Evolutionary conservation across 1,140 invertebrate species (phyloP).

Genomic region (Calliphora vicina): DNA sequence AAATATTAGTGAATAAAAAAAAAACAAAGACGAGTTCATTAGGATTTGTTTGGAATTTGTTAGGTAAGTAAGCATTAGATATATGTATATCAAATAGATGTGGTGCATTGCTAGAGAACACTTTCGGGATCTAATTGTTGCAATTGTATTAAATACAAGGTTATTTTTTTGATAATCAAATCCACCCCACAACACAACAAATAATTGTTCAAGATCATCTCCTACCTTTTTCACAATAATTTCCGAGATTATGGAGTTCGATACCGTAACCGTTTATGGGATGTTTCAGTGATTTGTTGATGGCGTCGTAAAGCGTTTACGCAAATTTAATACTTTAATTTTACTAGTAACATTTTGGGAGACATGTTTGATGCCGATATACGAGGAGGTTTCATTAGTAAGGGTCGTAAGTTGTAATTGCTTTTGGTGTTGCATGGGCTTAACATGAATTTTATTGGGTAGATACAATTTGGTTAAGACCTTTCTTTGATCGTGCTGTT

Average conservation of each 20-base stretch:
- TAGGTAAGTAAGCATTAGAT: too few species aligned
- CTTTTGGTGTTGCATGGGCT: background rate
- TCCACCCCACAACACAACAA: background rate
- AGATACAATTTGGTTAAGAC: background rate
- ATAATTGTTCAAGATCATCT: background rate
- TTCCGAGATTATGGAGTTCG: too few species aligned
- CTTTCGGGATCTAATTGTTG: too few species aligned
- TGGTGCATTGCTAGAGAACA: too few species aligned
- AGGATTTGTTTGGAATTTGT: too few species aligned
- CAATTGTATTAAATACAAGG: too few species aligned
- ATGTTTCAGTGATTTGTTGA: background rate
- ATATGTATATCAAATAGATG: too few species aligned
- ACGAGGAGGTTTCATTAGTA: background rate
- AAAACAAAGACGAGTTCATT: too few species aligned
- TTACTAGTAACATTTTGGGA: background rate
- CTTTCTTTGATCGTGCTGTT: background rate
- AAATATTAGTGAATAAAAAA: too few species aligned
- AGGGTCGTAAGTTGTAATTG: background rate
- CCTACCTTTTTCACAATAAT: too few species aligned
- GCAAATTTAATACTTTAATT: background rate
- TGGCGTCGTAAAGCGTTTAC: background rate
- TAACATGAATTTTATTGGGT: background rate
- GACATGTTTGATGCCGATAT: background rate
- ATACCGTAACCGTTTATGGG: background rate
- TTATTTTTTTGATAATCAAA: too few species aligned